Conservation (phyloP, 2,113 vertebrate genomes). For the Phocoena phocoena region DNA sequence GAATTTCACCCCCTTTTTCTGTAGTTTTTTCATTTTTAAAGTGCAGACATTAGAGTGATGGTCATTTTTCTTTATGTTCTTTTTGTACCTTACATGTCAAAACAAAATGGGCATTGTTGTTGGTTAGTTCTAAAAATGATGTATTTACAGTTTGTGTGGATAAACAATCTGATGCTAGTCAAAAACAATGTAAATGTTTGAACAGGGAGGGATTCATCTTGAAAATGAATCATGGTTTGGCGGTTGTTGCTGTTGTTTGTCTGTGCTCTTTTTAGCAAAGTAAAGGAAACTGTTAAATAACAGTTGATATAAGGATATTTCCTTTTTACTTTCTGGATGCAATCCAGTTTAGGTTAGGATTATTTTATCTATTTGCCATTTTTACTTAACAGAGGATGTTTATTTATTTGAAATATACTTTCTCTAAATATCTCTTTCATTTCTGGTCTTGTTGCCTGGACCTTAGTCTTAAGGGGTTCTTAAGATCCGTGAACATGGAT, state of each 20-base stretch:
- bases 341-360: conserved; percentile 88
- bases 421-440: conserved; percentile 62
- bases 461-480: neutral
- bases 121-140: conserved; percentile 79
- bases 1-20: neutral
- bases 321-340: conserved; percentile 89
- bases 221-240: conserved; percentile 84
- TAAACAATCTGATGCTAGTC: conserved; percentile 82
- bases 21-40: conserved; percentile 62
- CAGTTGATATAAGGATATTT: conserved; percentile 90
- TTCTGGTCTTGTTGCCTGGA: conserved; percentile 42
- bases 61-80: conserved; percentile 74
- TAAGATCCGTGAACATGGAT: neutral
- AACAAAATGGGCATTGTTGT: conserved; percentile 75
- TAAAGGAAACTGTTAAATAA: conserved; percentile 91
- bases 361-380: conserved; percentile 86
- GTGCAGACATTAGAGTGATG: neutral
- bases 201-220: conserved; percentile 78
- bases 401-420: conserved; percentile 70
- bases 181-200: conserved; percentile 78
- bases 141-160: conserved; percentile 81
- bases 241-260: conserved; percentile 75
- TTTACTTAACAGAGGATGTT: conserved; percentile 76
- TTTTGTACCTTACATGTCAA: conserved; percentile 72
- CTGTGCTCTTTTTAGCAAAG: conserved; percentile 75